A percentile compares a stretch with the other conserved stretches of the same genome.
phyloP scores from a whole-genome alignment of 2,113 vertebrate species.

The Strigops habroptila region DNA sequence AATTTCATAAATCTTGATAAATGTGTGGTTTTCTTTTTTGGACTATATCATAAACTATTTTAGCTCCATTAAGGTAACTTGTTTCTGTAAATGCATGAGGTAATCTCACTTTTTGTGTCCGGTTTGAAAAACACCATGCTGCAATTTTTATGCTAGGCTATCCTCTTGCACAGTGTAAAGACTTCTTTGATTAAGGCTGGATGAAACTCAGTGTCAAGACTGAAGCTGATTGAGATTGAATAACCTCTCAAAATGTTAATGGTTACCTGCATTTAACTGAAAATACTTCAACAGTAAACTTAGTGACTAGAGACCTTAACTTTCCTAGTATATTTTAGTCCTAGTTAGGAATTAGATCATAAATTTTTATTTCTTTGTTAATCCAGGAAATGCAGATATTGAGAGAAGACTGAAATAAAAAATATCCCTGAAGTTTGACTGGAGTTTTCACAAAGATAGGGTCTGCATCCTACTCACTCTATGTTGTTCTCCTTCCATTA shows the following conservation, averaged over 20 bases:
- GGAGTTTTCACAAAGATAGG: background rate
- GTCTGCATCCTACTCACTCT: background rate
- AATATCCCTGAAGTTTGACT: background rate
- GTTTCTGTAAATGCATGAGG: background rate
- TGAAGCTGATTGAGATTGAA: background rate
- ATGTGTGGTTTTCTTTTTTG: background rate
- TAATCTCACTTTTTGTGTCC: background rate
- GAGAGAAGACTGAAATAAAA: background rate
- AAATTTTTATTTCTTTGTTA: background rate
- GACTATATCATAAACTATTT: background rate
- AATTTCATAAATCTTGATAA: conserved; percentile 5
- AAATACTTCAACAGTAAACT: background rate
- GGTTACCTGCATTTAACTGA: background rate
- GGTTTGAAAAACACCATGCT: background rate
- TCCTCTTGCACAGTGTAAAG: background rate
- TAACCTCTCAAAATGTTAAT: background rate
- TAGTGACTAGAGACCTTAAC: background rate
- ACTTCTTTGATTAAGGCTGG: background rate
- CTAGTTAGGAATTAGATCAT: background rate
- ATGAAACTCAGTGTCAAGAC: background rate
- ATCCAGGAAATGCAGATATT: background rate
- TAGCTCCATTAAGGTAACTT: background rate
- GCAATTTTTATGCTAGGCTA: background rate
- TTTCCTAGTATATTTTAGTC: background rate
- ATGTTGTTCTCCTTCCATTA: background rate